These are phyloP conservation scores for Acomys russatus DNA, from an alignment of 2,797 vertebrate genomes.

Conservation along the genomic window DNA sequence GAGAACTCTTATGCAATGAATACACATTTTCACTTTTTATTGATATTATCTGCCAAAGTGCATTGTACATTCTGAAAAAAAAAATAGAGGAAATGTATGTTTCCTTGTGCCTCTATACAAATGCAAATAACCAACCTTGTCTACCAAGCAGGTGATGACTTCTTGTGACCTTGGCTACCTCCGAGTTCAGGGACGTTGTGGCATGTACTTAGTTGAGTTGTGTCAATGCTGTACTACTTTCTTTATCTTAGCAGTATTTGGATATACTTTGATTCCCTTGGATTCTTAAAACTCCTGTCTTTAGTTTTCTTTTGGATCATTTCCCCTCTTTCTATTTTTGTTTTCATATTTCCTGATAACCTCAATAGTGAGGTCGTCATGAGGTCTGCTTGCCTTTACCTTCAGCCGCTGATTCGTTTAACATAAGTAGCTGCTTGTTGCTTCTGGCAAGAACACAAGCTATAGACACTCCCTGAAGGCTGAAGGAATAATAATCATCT, in stretches of 20 bases:
- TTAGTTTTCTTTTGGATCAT: conserved; percentile 52
- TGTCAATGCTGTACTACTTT: neutral
- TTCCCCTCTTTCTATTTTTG: conserved; percentile 63
- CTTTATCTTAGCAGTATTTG: conserved; percentile 66
- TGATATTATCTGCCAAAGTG: neutral
- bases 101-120: conserved; percentile 1
- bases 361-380: conserved; percentile 47
- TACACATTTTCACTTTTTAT: conserved; percentile 22
- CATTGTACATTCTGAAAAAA: conserved; percentile 37
- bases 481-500: conserved; percentile 61
- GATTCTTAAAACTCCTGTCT: conserved; percentile 59
- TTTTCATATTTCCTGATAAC: conserved; percentile 56
- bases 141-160: neutral
- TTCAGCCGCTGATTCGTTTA: conserved; percentile 61
- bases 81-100: conserved; percentile 2
- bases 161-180: neutral
- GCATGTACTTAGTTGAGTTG: neutral
- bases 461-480: conserved; percentile 47
- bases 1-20: neutral
- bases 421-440: conserved; percentile 61
- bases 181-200: neutral
- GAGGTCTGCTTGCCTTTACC: conserved; percentile 31
- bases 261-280: conserved; percentile 67
- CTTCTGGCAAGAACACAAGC: conserved; percentile 69
- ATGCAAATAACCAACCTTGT: neutral